Evolutionary conservation across 2,888 invertebrate genomes (phyloP).

Genomic region (Lasioglossum pauxillum): DNA sequence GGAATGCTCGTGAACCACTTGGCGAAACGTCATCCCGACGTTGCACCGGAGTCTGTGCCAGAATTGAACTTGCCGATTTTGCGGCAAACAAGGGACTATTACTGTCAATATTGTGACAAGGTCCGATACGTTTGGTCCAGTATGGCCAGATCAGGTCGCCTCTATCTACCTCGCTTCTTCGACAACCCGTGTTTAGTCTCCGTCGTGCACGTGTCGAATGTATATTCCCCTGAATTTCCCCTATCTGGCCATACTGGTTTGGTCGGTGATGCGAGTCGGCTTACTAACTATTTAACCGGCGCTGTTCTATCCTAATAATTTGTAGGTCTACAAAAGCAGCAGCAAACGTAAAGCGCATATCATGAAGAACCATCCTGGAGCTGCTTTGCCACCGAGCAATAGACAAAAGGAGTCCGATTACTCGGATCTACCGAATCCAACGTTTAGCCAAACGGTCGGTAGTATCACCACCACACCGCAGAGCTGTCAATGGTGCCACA

Average conservation of each 20-base stretch:
- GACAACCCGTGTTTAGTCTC: neutral
- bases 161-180: neutral
- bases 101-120: constrained; percentile 94
- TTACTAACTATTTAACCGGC: constrained; percentile 44
- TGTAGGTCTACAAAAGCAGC: constrained; percentile 91
- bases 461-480: constrained; percentile 90
- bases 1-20: constrained; percentile 95
- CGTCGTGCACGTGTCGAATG: neutral
- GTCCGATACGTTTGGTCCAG: constrained; percentile 72
- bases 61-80: constrained; percentile 92
- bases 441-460: constrained; percentile 90
- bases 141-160: neutral
- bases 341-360: constrained; percentile 94
- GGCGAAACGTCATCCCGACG: constrained; percentile 90
- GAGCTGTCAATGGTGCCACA: constrained; percentile 92
- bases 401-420: constrained; percentile 83
- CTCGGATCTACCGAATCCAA: constrained; percentile 86
- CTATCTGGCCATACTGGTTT: neutral
- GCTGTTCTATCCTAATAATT: constrained; percentile 18
- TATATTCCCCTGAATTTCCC: neutral
- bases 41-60: constrained; percentile 88
- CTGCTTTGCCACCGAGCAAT: constrained; percentile 87
- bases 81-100: constrained; percentile 91
- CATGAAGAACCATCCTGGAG: constrained; percentile 93
- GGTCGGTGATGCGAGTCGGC: neutral